Evolutionary conservation across 2,888 invertebrate genomes (phyloP), one percentile per base, ranked within the genome.

Genomic region (Tholera decimalis): DNA sequence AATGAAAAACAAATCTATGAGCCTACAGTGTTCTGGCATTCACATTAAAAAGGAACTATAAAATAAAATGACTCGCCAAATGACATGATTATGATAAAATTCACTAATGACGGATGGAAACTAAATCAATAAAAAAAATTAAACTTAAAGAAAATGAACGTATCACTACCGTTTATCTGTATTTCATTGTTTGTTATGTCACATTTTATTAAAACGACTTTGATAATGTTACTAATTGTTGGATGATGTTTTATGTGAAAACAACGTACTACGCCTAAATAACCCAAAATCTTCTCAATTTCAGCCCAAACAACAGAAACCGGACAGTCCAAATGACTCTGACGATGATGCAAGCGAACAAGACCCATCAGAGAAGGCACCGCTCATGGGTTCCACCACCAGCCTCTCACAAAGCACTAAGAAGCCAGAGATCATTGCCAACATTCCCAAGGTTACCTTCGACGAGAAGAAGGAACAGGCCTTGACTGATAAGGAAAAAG

Each of bases 351-450:
- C 89, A 4, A 93, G 91, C 61, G 95, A 96, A 22, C 88, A 91
- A 24, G 93, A 94, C 54, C 91, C 92, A 0, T 95, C 95, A 1
- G 96, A 96, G 83, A 91, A 92, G 47, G 94, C 93, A 0, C 96
- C 96, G 0, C 91, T 96, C 33, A 96, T 96, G 95, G 93, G 92
- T 58, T 93, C 93, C 60, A 90, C 92, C 0, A 83, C 79, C 24
- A 94, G 91, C 69, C 83, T 94, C 5, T 71, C 88, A 0, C 88
- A 88, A 37, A 74, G 79, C 1, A 82, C 59, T 33, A 93, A 91
- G 75, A 95, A 93, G 53, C 94, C 95, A 0, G 95, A 94, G 73
- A 93, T 95, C 39, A 92, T 94, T n/a, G 87, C 93, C 55, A 94
- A 95, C 53, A 83, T 94, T 39, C 94, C 95, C 41, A 95, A 94